phyloP scores from a whole-genome alignment of 2,113 vertebrate genomes.

The Phasianus colchicus region DNA sequence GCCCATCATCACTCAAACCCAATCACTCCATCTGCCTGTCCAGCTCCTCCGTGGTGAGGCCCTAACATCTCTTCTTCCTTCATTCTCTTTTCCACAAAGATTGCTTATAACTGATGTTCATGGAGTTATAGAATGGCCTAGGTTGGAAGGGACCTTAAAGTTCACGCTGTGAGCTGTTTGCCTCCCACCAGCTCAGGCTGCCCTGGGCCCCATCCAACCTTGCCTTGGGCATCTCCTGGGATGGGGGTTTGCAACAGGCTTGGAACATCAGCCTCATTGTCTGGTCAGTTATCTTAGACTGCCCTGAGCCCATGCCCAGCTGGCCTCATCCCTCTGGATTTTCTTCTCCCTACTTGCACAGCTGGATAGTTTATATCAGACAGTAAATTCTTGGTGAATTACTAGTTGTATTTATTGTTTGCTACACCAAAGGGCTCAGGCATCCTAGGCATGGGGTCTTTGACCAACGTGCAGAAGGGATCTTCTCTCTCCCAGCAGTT shows the following conservation, averaged over 20 bases:
- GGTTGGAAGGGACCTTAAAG: too few relatives aligned
- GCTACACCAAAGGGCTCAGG: slow-evolving; percentile 9
- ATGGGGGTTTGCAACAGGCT: not conserved
- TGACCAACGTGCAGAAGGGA: not conserved
- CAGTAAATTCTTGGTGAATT: slow-evolving; percentile 10
- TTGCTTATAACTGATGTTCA: not conserved
- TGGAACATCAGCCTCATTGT: not conserved
- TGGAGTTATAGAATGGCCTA: too few relatives aligned
- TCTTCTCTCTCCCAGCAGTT: slow-evolving; percentile 31
- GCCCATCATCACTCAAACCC: not conserved
- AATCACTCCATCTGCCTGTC: not conserved
- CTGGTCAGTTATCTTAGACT: not conserved
- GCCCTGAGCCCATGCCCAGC: not conserved
- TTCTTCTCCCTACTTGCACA: not conserved
- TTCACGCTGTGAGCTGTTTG: too few relatives aligned
- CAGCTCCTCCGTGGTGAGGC: not conserved
- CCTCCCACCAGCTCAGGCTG: too few relatives aligned
- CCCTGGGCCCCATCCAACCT: too few relatives aligned
- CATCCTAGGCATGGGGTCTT: slow-evolving; percentile 14
- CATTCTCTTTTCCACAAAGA: not conserved
- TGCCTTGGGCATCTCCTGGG: too few relatives aligned
- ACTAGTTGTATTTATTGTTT: not conserved
- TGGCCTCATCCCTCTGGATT: not conserved
- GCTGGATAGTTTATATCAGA: not conserved
- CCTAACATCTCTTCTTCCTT: not conserved